Conservation (phyloP, 2,888 invertebrate species). For the Calliscelio sp. region DNA sequence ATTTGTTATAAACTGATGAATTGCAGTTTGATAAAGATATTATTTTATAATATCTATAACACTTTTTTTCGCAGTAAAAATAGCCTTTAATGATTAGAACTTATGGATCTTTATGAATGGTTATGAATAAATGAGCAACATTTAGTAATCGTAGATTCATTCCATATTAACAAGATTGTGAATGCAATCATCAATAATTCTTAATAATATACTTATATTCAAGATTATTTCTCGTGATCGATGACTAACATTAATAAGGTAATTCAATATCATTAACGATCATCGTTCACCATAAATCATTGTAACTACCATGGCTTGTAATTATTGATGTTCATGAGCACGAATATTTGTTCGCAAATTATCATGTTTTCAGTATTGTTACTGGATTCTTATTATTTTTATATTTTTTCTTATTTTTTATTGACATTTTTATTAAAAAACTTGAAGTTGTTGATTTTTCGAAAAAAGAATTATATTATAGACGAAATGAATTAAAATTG, state of each 20-base stretch:
- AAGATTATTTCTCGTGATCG: conserved; percentile 11
- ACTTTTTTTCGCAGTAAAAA: background rate
- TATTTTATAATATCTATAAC: too few relatives aligned
- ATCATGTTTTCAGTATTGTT: background rate
- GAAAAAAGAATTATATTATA: too few relatives aligned
- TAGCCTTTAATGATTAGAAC: background rate
- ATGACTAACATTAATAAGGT: conserved; percentile 28
- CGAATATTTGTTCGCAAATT: background rate
- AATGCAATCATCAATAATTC: conserved; percentile 11
- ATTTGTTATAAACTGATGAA: too few relatives aligned
- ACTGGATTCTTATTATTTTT: too few relatives aligned
- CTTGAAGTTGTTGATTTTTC: too few relatives aligned
- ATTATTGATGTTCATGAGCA: conserved; percentile 12
- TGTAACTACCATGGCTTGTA: conserved; percentile 3
- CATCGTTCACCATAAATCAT: conserved; percentile 22
- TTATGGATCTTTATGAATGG: background rate
- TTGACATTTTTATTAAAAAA: too few relatives aligned
- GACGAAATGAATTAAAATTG: background rate
- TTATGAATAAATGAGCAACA: background rate
- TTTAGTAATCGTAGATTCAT: background rate
- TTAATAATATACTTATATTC: conserved; percentile 6
- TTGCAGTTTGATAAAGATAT: too few relatives aligned
- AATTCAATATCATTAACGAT: conserved; percentile 33
- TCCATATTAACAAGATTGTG: conserved; percentile 1
- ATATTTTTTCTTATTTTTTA: too few relatives aligned